Evolutionary conservation across 2,797 vertebrate species (phyloP).

Genomic region (Denticeps clupeoides): DNA sequence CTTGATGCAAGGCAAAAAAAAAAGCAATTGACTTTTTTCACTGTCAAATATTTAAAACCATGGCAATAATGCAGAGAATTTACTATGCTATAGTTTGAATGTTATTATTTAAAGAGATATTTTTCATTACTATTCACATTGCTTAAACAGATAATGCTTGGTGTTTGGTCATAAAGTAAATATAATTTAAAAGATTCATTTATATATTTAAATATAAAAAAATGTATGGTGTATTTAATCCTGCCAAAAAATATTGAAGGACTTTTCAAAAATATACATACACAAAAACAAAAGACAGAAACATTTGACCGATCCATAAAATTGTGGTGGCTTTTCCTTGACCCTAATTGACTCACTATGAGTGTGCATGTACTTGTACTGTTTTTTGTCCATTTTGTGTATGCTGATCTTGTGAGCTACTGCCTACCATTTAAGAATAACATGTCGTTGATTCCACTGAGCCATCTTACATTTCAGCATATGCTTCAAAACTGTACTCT

Average conservation of each 20-base stretch:
- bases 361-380: neutral
- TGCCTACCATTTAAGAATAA: too few species aligned
- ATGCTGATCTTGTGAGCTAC: neutral
- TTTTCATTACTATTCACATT: conserved; percentile 46
- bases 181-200: conserved; percentile 57
- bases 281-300: conserved; percentile 8
- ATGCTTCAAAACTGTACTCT: too few species aligned
- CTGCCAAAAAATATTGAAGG: conserved; percentile 61
- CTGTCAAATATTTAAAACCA: conserved; percentile 57
- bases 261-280: neutral
- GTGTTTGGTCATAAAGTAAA: conserved; percentile 30
- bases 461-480: too few species aligned
- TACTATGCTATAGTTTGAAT: conserved; percentile 61
- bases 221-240: conserved; percentile 65
- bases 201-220: conserved; percentile 61
- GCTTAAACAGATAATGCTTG: conserved; percentile 20
- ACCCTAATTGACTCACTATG: conserved; percentile 5
- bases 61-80: conserved; percentile 50
- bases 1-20: neutral
- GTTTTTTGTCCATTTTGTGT: conserved; percentile 1
- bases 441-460: too few species aligned
- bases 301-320: conserved; percentile 22
- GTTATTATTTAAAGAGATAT: conserved; percentile 64
- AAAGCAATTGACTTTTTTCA: conserved; percentile 28
- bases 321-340: conserved; percentile 41